Conservation (phyloP, 2,797 vertebrate species). For the Peromyscus attwateri region DNA sequence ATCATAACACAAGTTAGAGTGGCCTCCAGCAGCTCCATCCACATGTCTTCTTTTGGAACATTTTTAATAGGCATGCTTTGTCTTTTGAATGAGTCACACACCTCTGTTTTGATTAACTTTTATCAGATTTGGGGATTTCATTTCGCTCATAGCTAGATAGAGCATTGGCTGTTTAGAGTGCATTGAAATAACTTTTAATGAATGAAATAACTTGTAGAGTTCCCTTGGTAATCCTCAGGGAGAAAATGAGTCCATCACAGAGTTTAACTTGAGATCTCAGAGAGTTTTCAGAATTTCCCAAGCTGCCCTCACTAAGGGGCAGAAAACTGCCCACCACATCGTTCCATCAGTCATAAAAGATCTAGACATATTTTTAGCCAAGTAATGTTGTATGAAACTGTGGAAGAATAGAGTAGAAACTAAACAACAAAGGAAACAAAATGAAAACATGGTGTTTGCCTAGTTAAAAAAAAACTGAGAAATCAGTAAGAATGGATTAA, state of each 20-base stretch:
- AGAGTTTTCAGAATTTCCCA: slow-evolving; percentile 72
- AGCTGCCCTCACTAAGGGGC: slow-evolving; percentile 22
- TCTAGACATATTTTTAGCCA: slow-evolving; percentile 18
- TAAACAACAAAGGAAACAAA: slow-evolving; percentile 49
- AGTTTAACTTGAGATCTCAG: slow-evolving; percentile 51
- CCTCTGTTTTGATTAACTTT: slow-evolving; percentile 81
- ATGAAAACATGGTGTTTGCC: slow-evolving; percentile 37
- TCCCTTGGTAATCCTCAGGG: slow-evolving; percentile 61
- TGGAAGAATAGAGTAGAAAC: background rate
- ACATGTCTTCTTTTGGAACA: slow-evolving; percentile 46
- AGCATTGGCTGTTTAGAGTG: slow-evolving; percentile 66
- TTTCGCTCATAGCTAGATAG: slow-evolving; percentile 74
- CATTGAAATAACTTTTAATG: slow-evolving; percentile 75
- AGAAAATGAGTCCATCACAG: slow-evolving; percentile 30
- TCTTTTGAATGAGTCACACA: slow-evolving; percentile 74
- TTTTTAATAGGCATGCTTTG: slow-evolving; percentile 79
- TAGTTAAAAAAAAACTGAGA: slow-evolving; percentile 38
- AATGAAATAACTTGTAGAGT: slow-evolving; percentile 71
- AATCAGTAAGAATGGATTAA: slow-evolving; percentile 62
- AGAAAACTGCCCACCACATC: background rate
- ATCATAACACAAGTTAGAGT: slow-evolving; percentile 71
- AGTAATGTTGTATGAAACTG: slow-evolving; percentile 10
- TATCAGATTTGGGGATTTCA: slow-evolving; percentile 72
- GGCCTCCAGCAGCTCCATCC: slow-evolving; percentile 74
- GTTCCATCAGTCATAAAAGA: background rate